These are phyloP conservation scores for Danaus chrysippus DNA, from an alignment of 2,888 invertebrate genomes.

Conservation along the genomic window DNA sequence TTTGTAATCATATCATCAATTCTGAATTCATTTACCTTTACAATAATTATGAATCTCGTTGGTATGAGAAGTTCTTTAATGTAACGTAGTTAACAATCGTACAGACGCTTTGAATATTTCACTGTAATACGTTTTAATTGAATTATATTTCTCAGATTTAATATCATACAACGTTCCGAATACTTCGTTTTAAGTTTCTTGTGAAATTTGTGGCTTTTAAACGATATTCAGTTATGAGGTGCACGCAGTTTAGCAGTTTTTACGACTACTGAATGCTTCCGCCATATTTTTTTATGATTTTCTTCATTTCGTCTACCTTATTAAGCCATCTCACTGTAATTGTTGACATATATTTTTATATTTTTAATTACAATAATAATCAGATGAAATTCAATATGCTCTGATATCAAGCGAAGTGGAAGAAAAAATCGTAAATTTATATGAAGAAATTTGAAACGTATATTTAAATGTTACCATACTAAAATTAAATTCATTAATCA, in stretches of 20 bases:
- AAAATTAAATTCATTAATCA: too few species aligned
- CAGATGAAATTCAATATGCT: background rate
- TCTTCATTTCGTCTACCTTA: constrained; percentile 50
- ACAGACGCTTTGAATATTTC: background rate
- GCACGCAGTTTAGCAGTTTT: constrained; percentile 52
- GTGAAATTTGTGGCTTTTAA: constrained; percentile 51
- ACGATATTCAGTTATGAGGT: constrained; percentile 49
- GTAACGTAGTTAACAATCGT: too few species aligned
- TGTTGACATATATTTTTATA: constrained; percentile 40
- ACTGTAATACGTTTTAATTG: background rate
- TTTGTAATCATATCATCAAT: too few species aligned
- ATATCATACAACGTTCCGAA: background rate
- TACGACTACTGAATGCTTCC: constrained; percentile 52
- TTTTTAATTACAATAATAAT: constrained; percentile 31
- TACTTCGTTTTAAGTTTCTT: constrained; percentile 30
- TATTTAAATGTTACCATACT: too few species aligned
- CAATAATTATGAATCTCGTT: too few species aligned
- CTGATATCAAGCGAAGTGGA: background rate
- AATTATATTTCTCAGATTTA: constrained; percentile 5
- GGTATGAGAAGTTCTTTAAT: too few species aligned
- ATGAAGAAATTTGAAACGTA: too few species aligned
- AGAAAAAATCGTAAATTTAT: background rate
- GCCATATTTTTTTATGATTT: constrained; percentile 50
- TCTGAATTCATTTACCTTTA: too few species aligned
- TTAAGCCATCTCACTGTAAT: constrained; percentile 49